Percentiles rank a stretch among this genome's conserved stretches.
Evolutionary conservation across 2,888 invertebrate genomes (phyloP).

Genomic region (Caenorhabditis japonica): DNA sequence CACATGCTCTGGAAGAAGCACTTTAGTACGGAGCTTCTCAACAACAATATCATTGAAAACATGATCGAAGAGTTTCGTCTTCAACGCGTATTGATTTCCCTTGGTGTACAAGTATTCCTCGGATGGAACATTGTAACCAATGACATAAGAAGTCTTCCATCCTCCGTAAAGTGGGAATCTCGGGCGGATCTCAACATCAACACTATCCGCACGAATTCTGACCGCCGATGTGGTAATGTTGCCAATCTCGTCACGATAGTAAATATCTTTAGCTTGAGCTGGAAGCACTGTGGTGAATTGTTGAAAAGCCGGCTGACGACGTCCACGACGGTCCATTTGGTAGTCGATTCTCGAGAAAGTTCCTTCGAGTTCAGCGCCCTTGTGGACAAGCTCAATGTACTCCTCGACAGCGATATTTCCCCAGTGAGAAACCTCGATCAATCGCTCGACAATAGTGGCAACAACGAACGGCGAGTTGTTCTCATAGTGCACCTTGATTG

Average conservation of each 20-base stretch:
- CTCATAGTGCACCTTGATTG: constrained; percentile 89
- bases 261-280: constrained; percentile 92
- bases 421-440: constrained; percentile 98
- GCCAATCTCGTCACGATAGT: constrained; percentile 96
- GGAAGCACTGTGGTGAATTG: constrained; percentile 86
- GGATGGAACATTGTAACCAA: constrained; percentile 97
- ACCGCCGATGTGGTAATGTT: constrained; percentile 98
- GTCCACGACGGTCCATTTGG: constrained; percentile 90
- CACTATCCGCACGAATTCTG: constrained; percentile 88
- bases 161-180: constrained; percentile 98
- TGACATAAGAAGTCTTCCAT: constrained; percentile 95
- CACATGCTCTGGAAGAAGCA: constrained; percentile 94
- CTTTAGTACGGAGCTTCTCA: constrained; percentile 88
- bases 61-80: constrained; percentile 95
- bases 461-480: constrained; percentile 96
- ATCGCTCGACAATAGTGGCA: constrained; percentile 87
- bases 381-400: constrained; percentile 89
- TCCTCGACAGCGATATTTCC: constrained; percentile 95
- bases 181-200: constrained; percentile 94
- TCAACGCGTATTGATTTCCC: constrained; percentile 82
- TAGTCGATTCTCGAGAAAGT: constrained; percentile 93
- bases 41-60: constrained; percentile 96
- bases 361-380: constrained; percentile 89
- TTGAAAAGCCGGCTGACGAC: constrained; percentile 87
- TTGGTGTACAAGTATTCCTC: constrained; percentile 92